Evolutionary conservation across 2,888 invertebrate species (phyloP).

Genomic region (Pasiphila rectangulata): DNA sequence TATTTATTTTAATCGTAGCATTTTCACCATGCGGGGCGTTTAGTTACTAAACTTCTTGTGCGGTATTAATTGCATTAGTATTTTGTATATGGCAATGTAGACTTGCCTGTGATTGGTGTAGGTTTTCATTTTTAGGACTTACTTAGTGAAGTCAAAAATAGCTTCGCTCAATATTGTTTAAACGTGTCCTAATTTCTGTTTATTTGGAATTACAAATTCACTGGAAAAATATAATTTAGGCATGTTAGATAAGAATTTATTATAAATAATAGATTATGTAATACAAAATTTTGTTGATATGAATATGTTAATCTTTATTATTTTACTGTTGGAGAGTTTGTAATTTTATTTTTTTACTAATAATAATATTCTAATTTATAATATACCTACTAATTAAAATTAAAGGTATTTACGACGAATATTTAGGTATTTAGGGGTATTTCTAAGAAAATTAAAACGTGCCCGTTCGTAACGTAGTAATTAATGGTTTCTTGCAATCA

Average conservation of each 20-base stretch:
- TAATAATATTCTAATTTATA: neutral
- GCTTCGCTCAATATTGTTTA: too few relatives aligned
- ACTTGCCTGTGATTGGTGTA: neutral
- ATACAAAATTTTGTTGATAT: constrained; percentile 2
- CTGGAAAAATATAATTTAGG: constrained; percentile 3
- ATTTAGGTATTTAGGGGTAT: neutral
- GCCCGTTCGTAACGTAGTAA: neutral
- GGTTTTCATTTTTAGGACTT: too few relatives aligned
- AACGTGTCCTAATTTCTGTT: too few relatives aligned
- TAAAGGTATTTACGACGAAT: constrained; percentile 14
- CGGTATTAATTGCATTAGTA: too few relatives aligned
- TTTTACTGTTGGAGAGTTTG: constrained; percentile 13
- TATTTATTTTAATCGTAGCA: constrained; percentile 11
- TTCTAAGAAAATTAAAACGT: constrained; percentile 3
- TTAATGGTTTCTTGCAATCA: neutral
- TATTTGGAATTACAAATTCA: too few relatives aligned
- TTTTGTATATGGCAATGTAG: too few relatives aligned
- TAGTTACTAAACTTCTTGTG: constrained; percentile 1
- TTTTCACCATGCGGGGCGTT: constrained; percentile 10
- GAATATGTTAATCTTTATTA: constrained; percentile 7
- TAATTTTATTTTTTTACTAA: constrained; percentile 17
- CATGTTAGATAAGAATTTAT: constrained; percentile 10
- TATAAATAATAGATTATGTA: constrained; percentile 8
- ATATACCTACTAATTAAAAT: neutral
- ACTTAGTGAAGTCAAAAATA: too few relatives aligned